Evolutionary conservation across 2,888 invertebrate species (phyloP).

Genomic region (Brenthis ino): DNA sequence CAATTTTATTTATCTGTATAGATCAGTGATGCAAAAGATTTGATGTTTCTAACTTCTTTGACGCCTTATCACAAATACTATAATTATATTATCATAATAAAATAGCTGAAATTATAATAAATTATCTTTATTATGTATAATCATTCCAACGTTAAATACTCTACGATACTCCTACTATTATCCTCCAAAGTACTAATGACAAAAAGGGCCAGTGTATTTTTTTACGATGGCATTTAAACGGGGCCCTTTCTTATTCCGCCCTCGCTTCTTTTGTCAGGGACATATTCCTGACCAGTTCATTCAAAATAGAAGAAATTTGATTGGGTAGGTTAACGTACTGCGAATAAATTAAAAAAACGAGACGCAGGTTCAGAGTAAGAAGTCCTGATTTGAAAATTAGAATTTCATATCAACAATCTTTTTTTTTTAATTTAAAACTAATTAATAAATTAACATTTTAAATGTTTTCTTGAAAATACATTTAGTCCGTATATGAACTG

Average conservation of each 20-base stretch:
- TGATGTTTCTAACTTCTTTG: too few species aligned
- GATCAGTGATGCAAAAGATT: neutral
- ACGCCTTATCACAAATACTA: too few species aligned
- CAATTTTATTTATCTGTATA: too few species aligned
- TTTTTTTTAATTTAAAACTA: too few species aligned
- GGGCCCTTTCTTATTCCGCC: constrained; percentile 50
- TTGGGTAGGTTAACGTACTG: constrained; percentile 32
- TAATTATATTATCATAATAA: neutral
- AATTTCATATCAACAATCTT: too few species aligned
- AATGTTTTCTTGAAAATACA: too few species aligned
- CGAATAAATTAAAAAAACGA: constrained; percentile 19
- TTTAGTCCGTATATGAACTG: too few species aligned
- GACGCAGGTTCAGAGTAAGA: constrained; percentile 6
- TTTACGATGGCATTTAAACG: constrained; percentile 35
- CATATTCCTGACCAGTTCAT: constrained; percentile 34
- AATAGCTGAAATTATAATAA: neutral
- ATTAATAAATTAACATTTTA: too few species aligned
- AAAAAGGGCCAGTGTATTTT: constrained; percentile 20
- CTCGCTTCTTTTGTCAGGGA: constrained; percentile 45
- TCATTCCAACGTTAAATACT: constrained; percentile 8
- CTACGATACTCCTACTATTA: constrained; percentile 16
- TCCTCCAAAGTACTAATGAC: constrained; percentile 8
- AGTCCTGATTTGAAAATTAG: neutral
- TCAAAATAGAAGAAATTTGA: constrained; percentile 26
- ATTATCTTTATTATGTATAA: constrained; percentile 8